Evolutionary conservation across 2,888 invertebrate species (phyloP), one percentile per base, ranked within the genome.

Genomic region (Synanthedon andrenaeformis): DNA sequence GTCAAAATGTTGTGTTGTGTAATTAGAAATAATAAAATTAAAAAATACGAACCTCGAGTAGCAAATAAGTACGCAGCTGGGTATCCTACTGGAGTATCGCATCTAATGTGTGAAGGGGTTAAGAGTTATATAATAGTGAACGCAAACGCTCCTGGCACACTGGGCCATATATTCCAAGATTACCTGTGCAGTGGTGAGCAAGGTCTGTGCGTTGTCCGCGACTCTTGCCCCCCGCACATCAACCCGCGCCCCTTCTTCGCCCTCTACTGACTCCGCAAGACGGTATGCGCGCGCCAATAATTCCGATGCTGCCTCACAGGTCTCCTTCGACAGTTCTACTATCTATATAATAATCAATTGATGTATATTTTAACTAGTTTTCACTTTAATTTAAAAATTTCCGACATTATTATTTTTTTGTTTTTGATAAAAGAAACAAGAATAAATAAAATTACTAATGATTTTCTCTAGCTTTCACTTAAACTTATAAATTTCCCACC

Each of bases 131-230:
- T 23, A n/a, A n/a, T n/a, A n/a, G n/a, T n/a, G n/a, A n/a, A n/a
- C n/a, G n/a, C n/a, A n/a, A n/a, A n/a, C n/a, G n/a, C n/a, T n/a
- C n/a, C n/a, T n/a, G n/a, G n/a, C n/a, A n/a, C n/a, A n/a, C n/a
- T n/a, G n/a, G n/a, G n/a, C n/a, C n/a, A n/a, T n/a, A n/a, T 23
- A 8, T 8, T 35, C 10, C 35, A 8, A 35, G 8, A 35, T 51
- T 57, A 76, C 78, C 72, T 74, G 71, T 3, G 71, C 70, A 1
- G 64, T 60, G 8, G 62, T 60, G 1, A 72, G 63, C 8, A 77
- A 53, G 0, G 56, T 59, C 41, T 71, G 67, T 10, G 74, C 68
- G 1, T 66, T 67, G 12, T 69, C 70, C 10, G 68, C 69, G 0
- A 72, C 59, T 5, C 50, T 56, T 0, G 64, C 65, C 0, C 70